phyloP scores from a whole-genome alignment of 2,113 vertebrate genomes.

The Lycocorax pyrrhopterus region DNA sequence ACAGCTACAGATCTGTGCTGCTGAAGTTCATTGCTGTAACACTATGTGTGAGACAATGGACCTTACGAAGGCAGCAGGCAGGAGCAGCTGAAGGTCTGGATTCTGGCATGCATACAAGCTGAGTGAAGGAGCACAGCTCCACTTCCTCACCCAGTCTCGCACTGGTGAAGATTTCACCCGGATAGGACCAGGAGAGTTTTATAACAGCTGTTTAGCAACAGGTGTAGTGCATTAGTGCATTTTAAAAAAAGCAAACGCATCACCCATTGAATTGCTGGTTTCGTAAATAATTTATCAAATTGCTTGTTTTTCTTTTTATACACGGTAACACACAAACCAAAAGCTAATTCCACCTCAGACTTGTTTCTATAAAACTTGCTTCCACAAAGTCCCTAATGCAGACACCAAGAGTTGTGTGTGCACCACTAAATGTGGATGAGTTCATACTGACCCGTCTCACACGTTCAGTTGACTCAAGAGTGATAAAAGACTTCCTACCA shows the following conservation, averaged over 20 bases:
- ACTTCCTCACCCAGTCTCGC: not conserved
- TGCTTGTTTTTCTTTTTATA: not conserved
- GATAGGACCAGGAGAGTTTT: not conserved
- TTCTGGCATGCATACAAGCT: not conserved
- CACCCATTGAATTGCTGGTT: not conserved
- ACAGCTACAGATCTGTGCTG: not conserved
- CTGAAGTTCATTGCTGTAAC: not conserved
- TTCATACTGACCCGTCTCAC: not conserved
- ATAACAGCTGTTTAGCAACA: not conserved
- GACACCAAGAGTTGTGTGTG: not conserved
- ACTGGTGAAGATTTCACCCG: not conserved
- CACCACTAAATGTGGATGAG: not conserved
- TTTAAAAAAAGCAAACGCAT: not conserved
- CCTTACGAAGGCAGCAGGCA: not conserved
- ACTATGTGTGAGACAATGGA: not conserved
- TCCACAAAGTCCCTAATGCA: not conserved
- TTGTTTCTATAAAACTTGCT: not conserved
- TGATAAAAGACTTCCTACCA: not conserved
- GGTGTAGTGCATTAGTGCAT: not conserved
- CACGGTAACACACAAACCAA: not conserved
- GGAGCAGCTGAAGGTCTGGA: not conserved
- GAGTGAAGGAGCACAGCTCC: not conserved
- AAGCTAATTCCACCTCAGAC: not conserved
- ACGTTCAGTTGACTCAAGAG: not conserved
- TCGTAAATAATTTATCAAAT: not conserved